These are phyloP conservation scores for Rhinogobius similis DNA, from an alignment of 2,113 vertebrate species.

Conservation along the genomic window DNA sequence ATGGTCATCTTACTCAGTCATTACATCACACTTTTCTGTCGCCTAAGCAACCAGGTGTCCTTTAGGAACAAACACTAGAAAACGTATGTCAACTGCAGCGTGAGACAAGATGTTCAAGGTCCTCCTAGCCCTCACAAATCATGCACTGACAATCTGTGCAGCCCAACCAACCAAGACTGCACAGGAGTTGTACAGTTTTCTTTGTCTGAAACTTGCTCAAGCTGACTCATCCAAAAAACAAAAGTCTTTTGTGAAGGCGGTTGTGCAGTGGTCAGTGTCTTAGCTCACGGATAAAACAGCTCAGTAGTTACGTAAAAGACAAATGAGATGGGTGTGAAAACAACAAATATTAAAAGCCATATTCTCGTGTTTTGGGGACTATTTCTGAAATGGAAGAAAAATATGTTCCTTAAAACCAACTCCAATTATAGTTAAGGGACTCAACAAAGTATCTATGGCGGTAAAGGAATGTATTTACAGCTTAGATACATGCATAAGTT, in stretches of 20 bases:
- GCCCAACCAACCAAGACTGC: background rate
- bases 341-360: background rate
- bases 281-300: conserved; percentile 39
- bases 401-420: no score
- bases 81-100: background rate
- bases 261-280: conserved; percentile 40
- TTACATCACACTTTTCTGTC: conserved; percentile 71
- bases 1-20: conserved; percentile 60
- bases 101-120: conserved; percentile 23
- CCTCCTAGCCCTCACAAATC: background rate
- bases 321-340: background rate
- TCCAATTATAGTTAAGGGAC: background rate
- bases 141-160: background rate
- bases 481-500: background rate
- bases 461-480: background rate
- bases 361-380: background rate
- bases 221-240: conserved; percentile 41
- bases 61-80: conserved; percentile 37
- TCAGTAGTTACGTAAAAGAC: conserved; percentile 42
- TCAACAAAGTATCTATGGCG: background rate
- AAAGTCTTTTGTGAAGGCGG: conserved; percentile 20
- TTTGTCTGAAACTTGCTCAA: conserved; percentile 24
- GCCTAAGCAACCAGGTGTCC: conserved; percentile 67
- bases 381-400: background rate
- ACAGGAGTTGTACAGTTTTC: conserved; percentile 27